A percentile compares a stretch with the other conserved stretches of the same genome.
phyloP scores from a whole-genome alignment of 2,888 invertebrate genomes.

The Alloscopus bannaensis region DNA sequence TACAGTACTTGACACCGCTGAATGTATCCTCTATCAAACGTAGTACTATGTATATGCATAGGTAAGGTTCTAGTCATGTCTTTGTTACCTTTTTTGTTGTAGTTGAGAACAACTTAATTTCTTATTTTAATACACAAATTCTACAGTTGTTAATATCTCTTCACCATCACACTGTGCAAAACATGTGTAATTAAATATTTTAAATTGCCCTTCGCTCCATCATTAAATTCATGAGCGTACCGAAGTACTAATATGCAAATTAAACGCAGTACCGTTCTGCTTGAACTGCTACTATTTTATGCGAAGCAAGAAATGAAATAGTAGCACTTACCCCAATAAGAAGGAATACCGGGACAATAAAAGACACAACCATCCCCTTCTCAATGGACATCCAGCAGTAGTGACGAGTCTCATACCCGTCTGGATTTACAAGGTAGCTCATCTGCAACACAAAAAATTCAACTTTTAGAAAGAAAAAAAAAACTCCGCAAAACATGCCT shows the following conservation, averaged over 20 bases:
- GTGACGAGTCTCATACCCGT: constrained; percentile 83
- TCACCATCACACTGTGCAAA: no score
- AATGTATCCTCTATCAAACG: no score
- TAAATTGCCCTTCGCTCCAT: no score
- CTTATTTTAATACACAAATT: no score
- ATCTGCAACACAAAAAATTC: constrained; percentile 76
- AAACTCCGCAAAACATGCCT: not conserved
- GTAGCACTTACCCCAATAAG: constrained; percentile 80
- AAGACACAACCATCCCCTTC: constrained; percentile 85
- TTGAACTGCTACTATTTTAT: no score
- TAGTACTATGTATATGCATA: no score
- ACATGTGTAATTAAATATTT: not conserved
- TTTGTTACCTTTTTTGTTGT: no score
- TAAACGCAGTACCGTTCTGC: no score
- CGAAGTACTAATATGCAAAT: no score
- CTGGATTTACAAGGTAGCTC: constrained; percentile 82
- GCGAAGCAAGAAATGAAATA: not conserved
- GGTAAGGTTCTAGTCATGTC: no score
- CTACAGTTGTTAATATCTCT: not conserved
- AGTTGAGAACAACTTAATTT: no score
- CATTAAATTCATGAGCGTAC: not conserved
- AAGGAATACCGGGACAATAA: constrained; percentile 84
- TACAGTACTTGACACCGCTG: no score
- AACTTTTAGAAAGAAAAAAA: constrained; percentile 5
- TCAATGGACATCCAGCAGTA: constrained; percentile 88